Percentiles rank a stretch among this genome's conserved stretches.
Evolutionary conservation across 1,140 invertebrate species (phyloP).

Genomic region (Bombus sibiricus): DNA sequence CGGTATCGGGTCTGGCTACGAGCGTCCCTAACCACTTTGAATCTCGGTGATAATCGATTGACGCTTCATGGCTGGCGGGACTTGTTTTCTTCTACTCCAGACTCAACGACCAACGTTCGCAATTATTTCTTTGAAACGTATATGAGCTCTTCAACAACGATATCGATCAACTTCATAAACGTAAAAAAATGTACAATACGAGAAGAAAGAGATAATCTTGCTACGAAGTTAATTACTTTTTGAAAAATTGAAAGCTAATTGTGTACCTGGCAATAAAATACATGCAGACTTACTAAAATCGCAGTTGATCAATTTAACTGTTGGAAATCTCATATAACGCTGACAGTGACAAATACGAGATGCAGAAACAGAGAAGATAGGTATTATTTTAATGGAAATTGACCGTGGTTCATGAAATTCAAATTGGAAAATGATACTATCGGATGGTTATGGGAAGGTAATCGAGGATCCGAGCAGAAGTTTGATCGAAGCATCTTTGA

Average conservation of each 20-base stretch:
- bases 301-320: neutral
- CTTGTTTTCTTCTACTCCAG: neutral
- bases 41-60: conserved; percentile 3
- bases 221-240: neutral
- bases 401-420: neutral
- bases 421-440: no score
- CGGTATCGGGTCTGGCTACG: neutral
- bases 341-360: neutral
- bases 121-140: neutral
- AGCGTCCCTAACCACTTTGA: conserved; percentile 20
- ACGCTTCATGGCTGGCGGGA: neutral
- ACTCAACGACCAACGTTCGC: neutral
- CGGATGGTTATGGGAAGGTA: no score
- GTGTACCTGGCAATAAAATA: neutral
- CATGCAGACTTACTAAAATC: no score
- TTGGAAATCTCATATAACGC: neutral
- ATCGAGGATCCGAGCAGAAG: no score
- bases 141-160: neutral
- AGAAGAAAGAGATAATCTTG: no score
- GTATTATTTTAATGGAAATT: neutral
- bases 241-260: neutral
- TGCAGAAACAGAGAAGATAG: neutral
- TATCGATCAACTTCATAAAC: neutral
- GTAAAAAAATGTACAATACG: no score
- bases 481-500: no score